A percentile compares a stretch with the other conserved stretches of the same genome.
Conservation (phyloP, 2,113 vertebrate genomes). For the Dendropsophus ebraccatus region DNA sequence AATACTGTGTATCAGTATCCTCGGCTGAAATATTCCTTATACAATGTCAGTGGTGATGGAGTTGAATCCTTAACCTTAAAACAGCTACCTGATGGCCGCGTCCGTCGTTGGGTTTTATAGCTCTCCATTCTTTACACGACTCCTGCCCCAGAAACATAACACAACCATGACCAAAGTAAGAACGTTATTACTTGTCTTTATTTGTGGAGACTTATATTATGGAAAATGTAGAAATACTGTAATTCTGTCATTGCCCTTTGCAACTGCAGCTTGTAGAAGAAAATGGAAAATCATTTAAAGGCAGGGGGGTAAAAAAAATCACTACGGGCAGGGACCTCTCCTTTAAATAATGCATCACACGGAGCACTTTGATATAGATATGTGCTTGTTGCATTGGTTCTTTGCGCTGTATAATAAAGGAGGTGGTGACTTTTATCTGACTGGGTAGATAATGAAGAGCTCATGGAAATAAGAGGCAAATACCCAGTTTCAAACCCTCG, state of each 20-base stretch:
- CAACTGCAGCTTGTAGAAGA: too few relatives aligned
- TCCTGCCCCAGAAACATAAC: slow-evolving; percentile 83
- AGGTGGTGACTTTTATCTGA: neutral
- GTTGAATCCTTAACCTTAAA: slow-evolving; percentile 61
- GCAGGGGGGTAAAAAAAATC: too few relatives aligned
- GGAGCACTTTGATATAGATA: neutral
- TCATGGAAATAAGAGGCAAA: too few relatives aligned
- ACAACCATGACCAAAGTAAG: slow-evolving; percentile 93
- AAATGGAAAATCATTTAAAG: too few relatives aligned
- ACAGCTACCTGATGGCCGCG: slow-evolving; percentile 92
- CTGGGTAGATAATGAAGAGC: too few relatives aligned
- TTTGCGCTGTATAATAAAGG: too few relatives aligned
- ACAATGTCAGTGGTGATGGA: neutral
- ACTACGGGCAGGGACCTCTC: too few relatives aligned
- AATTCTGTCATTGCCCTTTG: too few relatives aligned
- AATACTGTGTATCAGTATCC: neutral
- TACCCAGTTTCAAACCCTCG: too few relatives aligned
- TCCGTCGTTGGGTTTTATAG: slow-evolving; percentile 96
- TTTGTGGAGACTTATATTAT: neutral
- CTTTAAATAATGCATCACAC: neutral
- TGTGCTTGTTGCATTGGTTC: too few relatives aligned
- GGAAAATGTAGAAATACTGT: neutral
- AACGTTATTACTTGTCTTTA: neutral
- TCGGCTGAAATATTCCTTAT: neutral
- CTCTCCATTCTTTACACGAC: slow-evolving; percentile 84